Evolutionary conservation across 2,797 vertebrate species (phyloP).

Genomic region (Sebastolobus alascanus): DNA sequence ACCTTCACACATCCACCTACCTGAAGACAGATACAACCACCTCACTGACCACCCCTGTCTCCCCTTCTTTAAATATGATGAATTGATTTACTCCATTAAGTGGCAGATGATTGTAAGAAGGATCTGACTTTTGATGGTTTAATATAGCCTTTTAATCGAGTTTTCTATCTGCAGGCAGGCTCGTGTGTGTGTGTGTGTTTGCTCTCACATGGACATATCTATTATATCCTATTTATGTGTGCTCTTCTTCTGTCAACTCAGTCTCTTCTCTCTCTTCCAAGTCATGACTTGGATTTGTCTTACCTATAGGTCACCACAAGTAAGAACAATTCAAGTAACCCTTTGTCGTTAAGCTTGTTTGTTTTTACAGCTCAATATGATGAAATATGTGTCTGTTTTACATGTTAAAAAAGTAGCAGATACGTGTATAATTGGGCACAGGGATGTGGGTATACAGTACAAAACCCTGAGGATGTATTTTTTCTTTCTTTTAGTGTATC

Average conservation of each 20-base stretch:
- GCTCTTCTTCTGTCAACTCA: background rate
- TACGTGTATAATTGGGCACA: background rate
- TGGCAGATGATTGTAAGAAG: constrained; percentile 58
- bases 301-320: background rate
- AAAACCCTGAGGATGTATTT: background rate
- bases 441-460: background rate
- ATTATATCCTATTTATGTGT: background rate
- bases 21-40: constrained; percentile 40
- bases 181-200: constrained; percentile 9
- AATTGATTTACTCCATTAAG: constrained; percentile 77
- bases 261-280: background rate
- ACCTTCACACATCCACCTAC: constrained; percentile 39
- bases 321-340: background rate
- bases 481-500: background rate
- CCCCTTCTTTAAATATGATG: constrained; percentile 58
- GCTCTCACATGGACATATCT: constrained; percentile 31
- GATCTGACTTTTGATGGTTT: constrained; percentile 70
- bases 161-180: constrained; percentile 58
- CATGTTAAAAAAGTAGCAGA: constrained; percentile 7
- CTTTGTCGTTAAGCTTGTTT: constrained; percentile 13
- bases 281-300: background rate
- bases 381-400: background rate
- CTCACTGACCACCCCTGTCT: constrained; percentile 26
- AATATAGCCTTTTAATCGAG: constrained; percentile 76
- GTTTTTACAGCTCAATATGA: background rate